Conservation (phyloP, 2,113 vertebrate species). For the Fulica atra region DNA sequence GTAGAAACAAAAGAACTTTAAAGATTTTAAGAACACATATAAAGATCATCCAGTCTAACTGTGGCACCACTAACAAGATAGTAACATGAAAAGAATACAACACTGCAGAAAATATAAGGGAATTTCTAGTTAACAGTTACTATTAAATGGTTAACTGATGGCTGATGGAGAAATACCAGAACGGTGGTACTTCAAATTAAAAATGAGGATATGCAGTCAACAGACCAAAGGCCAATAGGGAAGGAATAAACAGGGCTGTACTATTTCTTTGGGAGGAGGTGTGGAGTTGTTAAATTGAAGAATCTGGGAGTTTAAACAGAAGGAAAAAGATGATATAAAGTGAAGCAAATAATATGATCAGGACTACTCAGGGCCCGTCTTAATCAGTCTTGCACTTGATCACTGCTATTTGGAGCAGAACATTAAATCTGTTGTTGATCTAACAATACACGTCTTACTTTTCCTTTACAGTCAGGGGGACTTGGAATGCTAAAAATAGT, state of each 20-base stretch:
- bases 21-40: neutral
- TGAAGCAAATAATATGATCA: neutral
- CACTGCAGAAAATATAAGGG: neutral
- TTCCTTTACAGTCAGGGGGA: neutral
- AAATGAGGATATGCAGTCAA: neutral
- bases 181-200: neutral
- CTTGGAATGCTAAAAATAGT: neutral
- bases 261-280: neutral
- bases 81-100: neutral
- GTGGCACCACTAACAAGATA: neutral
- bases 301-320: neutral
- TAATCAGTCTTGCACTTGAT: neutral
- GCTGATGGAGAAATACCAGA: neutral
- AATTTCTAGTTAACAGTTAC: neutral
- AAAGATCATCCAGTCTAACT: neutral
- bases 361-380: neutral
- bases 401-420: neutral
- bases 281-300: neutral
- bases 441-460: accelerated
- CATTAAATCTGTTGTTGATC: neutral
- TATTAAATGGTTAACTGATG: neutral
- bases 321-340: neutral
- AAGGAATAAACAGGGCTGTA: accelerated
- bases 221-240: neutral
- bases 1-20: neutral